A percentile compares a stretch with the other conserved stretches of the same genome.
Evolutionary conservation across 2,797 vertebrate species (phyloP).

Genomic region (Enteromius mattozi): DNA sequence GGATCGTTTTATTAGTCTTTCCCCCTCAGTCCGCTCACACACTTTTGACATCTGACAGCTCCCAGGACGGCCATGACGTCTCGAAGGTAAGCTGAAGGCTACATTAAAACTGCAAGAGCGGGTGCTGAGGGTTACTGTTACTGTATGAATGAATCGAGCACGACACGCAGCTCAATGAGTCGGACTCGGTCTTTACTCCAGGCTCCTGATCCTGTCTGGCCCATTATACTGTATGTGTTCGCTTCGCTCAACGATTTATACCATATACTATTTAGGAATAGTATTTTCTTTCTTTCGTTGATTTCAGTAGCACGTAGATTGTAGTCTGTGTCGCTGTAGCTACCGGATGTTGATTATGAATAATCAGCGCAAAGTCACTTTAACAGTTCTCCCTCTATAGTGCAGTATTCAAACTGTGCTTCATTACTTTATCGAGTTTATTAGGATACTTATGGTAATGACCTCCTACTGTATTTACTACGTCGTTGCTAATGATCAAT

Average conservation of each 20-base stretch:
- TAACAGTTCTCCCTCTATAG: neutral
- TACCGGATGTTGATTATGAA: constrained; percentile 8
- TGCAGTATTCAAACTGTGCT: constrained; percentile 17
- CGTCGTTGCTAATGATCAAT: neutral
- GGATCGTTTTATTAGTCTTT: constrained; percentile 45
- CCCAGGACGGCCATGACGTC: constrained; percentile 82
- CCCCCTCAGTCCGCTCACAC: constrained; percentile 63
- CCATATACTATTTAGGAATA: neutral
- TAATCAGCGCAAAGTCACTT: constrained; percentile 19
- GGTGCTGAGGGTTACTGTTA: constrained; percentile 7
- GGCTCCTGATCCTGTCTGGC: constrained; percentile 58
- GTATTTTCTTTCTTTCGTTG: neutral
- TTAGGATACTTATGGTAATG: constrained; percentile 14
- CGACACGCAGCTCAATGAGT: constrained; percentile 13
- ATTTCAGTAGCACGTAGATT: neutral
- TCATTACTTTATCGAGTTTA: constrained; percentile 18
- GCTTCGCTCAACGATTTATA: neutral
- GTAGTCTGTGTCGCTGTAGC: neutral
- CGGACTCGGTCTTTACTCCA: constrained; percentile 38
- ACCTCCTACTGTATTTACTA: neutral
- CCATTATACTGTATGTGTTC: constrained; percentile 56
- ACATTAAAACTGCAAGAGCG: constrained; percentile 30
- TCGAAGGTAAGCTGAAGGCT: constrained; percentile 79
- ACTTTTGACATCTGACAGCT: constrained; percentile 70
- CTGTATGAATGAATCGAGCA: constrained; percentile 31